Evolutionary conservation across 2,888 invertebrate species (phyloP).

Genomic region (Brassicogethes aeneus): DNA sequence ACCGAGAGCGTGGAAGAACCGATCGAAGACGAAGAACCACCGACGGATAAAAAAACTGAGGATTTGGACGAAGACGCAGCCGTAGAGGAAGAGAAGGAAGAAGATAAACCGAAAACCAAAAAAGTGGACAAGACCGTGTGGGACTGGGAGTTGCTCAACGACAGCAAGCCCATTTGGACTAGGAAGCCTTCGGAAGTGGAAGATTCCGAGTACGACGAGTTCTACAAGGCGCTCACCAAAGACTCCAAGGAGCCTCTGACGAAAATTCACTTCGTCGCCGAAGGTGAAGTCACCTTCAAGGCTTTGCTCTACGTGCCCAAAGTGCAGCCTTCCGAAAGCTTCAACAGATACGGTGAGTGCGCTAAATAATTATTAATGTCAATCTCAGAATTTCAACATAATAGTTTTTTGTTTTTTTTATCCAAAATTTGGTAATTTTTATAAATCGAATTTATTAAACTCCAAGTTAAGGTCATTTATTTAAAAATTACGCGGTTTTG

Average conservation of each 20-base stretch:
- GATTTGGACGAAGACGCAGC: slow-evolving; percentile 49
- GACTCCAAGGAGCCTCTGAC: slow-evolving; percentile 76
- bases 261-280: slow-evolving; percentile 92
- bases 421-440: no score
- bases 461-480: no score
- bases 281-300: slow-evolving; percentile 99
- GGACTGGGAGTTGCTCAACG: slow-evolving; percentile 97
- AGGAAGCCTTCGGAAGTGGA: slow-evolving; percentile 77
- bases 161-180: slow-evolving; percentile 98
- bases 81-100: slow-evolving; percentile 65
- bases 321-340: slow-evolving; percentile 84
- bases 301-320: slow-evolving; percentile 90
- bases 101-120: slow-evolving; percentile 72
- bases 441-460: no score
- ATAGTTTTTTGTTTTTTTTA: no score
- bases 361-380: no score
- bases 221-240: slow-evolving; percentile 93
- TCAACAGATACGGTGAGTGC: slow-evolving; percentile 95
- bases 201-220: slow-evolving; percentile 86
- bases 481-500: no score
- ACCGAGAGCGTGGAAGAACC: slow-evolving; percentile 70
- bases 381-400: no score
- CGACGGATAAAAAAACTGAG: slow-evolving; percentile 47
- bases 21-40: slow-evolving; percentile 42
- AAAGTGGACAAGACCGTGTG: slow-evolving; percentile 89